These are phyloP conservation scores for Protophormia terraenovae DNA, from an alignment of 2,888 invertebrate species.

Conservation along the genomic window DNA sequence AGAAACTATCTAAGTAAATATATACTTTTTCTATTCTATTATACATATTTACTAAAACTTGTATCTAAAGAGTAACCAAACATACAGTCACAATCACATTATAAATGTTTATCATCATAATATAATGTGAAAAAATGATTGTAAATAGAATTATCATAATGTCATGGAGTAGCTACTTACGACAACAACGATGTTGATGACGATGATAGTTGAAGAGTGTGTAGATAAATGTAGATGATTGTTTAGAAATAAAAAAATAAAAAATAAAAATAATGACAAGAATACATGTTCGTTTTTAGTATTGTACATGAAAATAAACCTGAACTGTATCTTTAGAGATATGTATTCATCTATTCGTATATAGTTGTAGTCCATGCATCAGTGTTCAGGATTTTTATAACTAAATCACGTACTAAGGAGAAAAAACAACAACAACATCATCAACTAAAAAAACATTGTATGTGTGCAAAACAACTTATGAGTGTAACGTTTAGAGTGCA, in stretches of 20 bases:
- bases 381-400: conserved; percentile 32
- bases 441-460: neutral
- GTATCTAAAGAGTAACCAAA: neutral
- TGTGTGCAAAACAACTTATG: neutral
- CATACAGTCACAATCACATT: neutral
- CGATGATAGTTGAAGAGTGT: conserved; percentile 17
- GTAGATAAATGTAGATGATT: neutral
- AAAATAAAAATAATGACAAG: conserved; percentile 6
- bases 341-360: neutral
- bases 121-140: conserved; percentile 34
- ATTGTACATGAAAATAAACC: conserved; percentile 14
- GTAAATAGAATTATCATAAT: conserved; percentile 58
- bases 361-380: conserved; percentile 33
- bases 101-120: conserved; percentile 43
- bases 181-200: too few species aligned
- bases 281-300: too few species aligned
- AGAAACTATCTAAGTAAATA: neutral
- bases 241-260: too few species aligned
- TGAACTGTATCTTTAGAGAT: neutral
- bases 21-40: neutral
- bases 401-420: conserved; percentile 46
- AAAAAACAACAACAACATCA: neutral
- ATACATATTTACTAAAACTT: neutral
- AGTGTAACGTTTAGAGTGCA: conserved; percentile 34
- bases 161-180: conserved; percentile 48